Evolutionary conservation across 2,797 vertebrate species (phyloP), one percentile per base, ranked within the genome.

Genomic region (Arrhamphus sclerolepis): DNA sequence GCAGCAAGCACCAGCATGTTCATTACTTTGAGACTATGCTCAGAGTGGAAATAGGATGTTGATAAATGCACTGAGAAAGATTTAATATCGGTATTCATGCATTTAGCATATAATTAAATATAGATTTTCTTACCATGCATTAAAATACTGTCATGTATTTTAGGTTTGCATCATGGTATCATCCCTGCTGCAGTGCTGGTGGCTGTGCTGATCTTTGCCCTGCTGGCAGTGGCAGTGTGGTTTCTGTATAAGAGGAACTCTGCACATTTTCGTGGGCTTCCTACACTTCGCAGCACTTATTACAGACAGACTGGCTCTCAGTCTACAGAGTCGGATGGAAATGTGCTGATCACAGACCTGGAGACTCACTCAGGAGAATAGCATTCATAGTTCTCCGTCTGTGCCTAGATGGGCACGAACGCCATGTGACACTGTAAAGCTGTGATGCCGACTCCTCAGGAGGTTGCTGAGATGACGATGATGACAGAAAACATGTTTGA

Each of bases 291-390:
- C 54, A 94, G 86, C 0, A 78, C 89, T 7, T 95, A 94, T 70
- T 94, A 95, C 78, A 89, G 92, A 67, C 92, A 94, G 53, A 86
- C 89, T 19, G 90, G 86, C 55, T 79, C 92, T 2, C 92, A 94
- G 0, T 58, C 84, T 21, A 68, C 88, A 22, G 83, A 92, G 78
- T 87, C 92, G 0, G 95, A 98, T 62, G 95, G 95, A 83, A 95
- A 92, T 21, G 93, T 96, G 65, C 92, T 98, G 56, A 96, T 98
- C 78, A 91, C 94, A 52, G 93, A 95, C 63, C 84, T 96, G 81
- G 94, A 96, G 64, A 83, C 83, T 78, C 92, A 84, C 31, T 82
- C 90, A 6, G 88, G 87, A 56, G 91, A 93, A 66, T 93, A 94
- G 69, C 58, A 28, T 17, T 18, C 5, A 26, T 1, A 26, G 29